These are phyloP conservation scores for Rhineura floridana DNA, from an alignment of 2,113 vertebrate genomes.

Conservation along the genomic window DNA sequence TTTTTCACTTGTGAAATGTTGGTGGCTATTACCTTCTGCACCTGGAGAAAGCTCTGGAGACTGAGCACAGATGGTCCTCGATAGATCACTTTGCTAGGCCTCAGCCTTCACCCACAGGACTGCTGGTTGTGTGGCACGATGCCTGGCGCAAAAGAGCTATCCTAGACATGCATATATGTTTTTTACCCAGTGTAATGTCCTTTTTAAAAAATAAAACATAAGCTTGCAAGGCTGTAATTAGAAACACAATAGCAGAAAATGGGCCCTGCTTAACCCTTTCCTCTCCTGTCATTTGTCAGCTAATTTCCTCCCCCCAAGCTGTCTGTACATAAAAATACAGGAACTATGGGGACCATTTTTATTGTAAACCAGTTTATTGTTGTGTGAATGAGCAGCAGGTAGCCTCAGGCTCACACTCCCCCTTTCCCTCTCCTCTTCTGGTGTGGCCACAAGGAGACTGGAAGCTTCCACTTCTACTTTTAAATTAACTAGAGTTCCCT, in stretches of 20 bases:
- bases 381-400: background rate
- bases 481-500: background rate
- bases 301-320: background rate
- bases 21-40: background rate
- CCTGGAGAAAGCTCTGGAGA: background rate
- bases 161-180: background rate
- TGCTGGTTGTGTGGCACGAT: background rate
- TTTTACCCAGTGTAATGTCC: background rate
- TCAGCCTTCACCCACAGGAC: background rate
- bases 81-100: too few relatives aligned
- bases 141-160: background rate
- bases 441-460: background rate
- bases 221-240: background rate
- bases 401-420: background rate
- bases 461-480: background rate
- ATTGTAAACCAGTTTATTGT: background rate
- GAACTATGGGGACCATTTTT: background rate
- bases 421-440: background rate
- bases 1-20: too few relatives aligned
- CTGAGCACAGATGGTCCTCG: background rate
- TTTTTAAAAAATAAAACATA: background rate
- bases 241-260: background rate
- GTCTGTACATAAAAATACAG: background rate
- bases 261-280: background rate
- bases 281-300: background rate